Percentiles rank a stretch among this genome's conserved stretches.
Evolutionary conservation across 2,888 invertebrate genomes (phyloP).

Genomic region (Trachelus tabidus): DNA sequence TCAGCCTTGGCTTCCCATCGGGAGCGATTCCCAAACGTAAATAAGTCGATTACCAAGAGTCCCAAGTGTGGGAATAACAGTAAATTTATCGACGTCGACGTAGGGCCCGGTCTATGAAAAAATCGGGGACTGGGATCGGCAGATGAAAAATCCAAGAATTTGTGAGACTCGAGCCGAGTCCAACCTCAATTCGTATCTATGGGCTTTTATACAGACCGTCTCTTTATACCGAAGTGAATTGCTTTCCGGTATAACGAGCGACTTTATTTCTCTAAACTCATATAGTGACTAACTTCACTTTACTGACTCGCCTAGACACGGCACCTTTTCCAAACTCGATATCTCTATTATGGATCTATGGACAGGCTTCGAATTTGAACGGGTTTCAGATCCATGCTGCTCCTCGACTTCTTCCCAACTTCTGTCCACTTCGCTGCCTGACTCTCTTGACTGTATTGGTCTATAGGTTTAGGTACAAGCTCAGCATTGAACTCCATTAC

Average conservation of each 20-base stretch:
- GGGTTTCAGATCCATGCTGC: background rate
- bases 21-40: background rate
- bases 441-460: background rate
- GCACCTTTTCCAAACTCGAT: background rate
- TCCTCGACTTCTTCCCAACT: background rate
- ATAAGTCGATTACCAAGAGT: background rate
- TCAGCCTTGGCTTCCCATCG: background rate
- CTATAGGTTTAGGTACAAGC: background rate
- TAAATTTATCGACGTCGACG: constrained; percentile 1
- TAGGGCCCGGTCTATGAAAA: background rate
- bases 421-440: background rate
- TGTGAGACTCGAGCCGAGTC: background rate
- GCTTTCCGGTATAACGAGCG: background rate
- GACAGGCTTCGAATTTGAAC: background rate
- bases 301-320: background rate
- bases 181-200: background rate
- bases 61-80: background rate
- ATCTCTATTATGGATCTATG: background rate
- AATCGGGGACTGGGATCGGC: background rate
- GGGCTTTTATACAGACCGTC: background rate
- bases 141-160: background rate
- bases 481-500: background rate
- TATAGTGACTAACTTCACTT: background rate
- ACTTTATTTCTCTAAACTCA: background rate
- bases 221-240: background rate